Conservation (phyloP, 2,888 invertebrate species). For the Clusia tigrina region DNA sequence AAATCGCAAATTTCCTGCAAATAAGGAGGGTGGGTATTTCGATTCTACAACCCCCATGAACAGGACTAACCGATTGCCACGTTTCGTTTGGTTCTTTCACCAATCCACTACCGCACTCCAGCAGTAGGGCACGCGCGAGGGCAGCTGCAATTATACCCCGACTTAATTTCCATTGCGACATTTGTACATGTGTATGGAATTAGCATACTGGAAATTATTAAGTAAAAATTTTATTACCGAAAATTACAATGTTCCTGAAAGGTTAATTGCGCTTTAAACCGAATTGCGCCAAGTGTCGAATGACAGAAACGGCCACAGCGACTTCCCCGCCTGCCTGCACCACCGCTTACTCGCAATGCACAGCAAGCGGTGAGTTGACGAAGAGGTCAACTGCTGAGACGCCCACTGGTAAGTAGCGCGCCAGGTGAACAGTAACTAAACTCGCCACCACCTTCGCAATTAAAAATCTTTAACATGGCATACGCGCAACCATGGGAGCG, state of each 20-base stretch:
- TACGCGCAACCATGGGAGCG: too few relatives aligned
- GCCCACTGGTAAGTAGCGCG: not conserved
- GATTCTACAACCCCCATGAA: too few relatives aligned
- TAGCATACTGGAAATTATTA: constrained; percentile 45
- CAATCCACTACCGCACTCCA: too few relatives aligned
- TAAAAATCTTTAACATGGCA: not conserved
- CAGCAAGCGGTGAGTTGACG: constrained; percentile 1
- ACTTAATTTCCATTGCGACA: constrained; percentile 10
- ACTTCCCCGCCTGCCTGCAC: not conserved
- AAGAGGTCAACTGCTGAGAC: constrained; percentile 11
- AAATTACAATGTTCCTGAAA: constrained; percentile 53
- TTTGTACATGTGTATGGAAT: not conserved
- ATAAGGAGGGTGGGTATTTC: too few relatives aligned
- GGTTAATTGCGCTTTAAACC: constrained; percentile 12
- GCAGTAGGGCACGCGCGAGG: too few relatives aligned
- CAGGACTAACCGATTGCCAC: too few relatives aligned
- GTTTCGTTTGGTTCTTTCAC: too few relatives aligned
- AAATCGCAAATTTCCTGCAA: too few relatives aligned
- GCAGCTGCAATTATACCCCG: not conserved
- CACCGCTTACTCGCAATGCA: not conserved
- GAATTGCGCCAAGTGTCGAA: not conserved
- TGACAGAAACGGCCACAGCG: constrained; percentile 1
- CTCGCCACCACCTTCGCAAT: not conserved
- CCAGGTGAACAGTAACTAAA: constrained; percentile 1
- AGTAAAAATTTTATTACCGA: constrained; percentile 53